Evolutionary conservation across 2,888 invertebrate genomes (phyloP), one percentile per base, ranked within the genome.

Genomic region (Hemaris fuciformis): DNA sequence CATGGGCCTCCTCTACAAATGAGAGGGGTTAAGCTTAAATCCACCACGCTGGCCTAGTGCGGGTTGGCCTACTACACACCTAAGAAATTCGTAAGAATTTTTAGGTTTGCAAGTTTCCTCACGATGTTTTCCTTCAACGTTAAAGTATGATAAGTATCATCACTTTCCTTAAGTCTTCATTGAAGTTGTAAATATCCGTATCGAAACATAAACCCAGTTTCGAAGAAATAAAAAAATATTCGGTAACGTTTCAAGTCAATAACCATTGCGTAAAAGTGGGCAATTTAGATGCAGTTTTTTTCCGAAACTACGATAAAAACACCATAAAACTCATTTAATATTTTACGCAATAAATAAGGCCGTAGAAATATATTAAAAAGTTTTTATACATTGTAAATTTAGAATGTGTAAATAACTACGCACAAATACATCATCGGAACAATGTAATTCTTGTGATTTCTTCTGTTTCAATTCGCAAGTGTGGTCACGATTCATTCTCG

Each of bases 171-270:
- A 25, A 7, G 23, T 42, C 8, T 43, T 27, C 20, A 27, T 8
- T 31, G 27, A 10, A 4, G n/a, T 10, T 48, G 5, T 8, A 23
- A 38, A n/a, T 53, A 18, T 53, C 31, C 8, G 18, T 18, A 25
- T 58, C 58, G 25, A 58, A 41, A 42, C 38, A 53, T 60, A 38
- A 57, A 57, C 38, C 57, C 38, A 23, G 38, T 20, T 59, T 15
- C 31, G 31, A 1, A 27, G 15, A 4, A 31, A 38, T 38, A 38
- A 38, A 31, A n/a, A n/a, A 38, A 53, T 53, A 45, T 46, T 34
- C 45, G 46, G 46, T 31, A 34, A 34, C n/a, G n/a, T 57, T 31
- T 34, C 20, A 46, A 31, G n/a, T 59, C 45, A 8, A 59, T 22
- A 34, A 23, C 23, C 23, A 25, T 46, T 61, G 46, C 46, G 46